Evolutionary conservation across 2,888 invertebrate species (phyloP).

Genomic region (Ephialtes manifestator): DNA sequence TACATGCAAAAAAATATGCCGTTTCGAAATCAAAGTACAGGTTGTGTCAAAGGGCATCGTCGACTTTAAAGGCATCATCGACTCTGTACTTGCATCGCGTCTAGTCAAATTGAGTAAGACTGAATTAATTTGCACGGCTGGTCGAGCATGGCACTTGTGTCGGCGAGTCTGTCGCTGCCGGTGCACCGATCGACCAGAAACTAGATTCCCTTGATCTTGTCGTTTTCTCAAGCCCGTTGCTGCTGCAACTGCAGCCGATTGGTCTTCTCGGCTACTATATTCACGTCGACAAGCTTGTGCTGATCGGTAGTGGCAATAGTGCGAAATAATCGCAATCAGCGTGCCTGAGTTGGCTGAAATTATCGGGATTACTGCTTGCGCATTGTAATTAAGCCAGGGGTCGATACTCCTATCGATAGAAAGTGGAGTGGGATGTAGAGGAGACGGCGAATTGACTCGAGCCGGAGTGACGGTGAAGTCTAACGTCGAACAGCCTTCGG

Average conservation of each 20-base stretch:
- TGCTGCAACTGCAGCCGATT: constrained; percentile 6
- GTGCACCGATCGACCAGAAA: constrained; percentile 70
- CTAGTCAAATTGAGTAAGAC: constrained; percentile 65
- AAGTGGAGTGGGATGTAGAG: constrained; percentile 45
- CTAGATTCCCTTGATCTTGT: constrained; percentile 83
- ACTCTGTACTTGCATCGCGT: constrained; percentile 15
- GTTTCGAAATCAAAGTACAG: neutral
- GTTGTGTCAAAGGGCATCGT: neutral
- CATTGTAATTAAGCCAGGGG: constrained; percentile 62
- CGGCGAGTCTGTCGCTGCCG: constrained; percentile 53
- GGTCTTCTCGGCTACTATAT: constrained; percentile 41
- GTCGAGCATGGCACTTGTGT: constrained; percentile 66
- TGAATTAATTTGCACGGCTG: constrained; percentile 69
- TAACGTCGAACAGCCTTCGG: constrained; percentile 45
- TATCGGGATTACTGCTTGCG: constrained; percentile 34
- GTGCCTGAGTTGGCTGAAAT: constrained; percentile 43
- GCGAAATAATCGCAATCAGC: constrained; percentile 56
- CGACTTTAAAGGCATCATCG: constrained; percentile 47
- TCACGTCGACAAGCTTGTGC: constrained; percentile 10
- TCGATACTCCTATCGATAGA: constrained; percentile 59
- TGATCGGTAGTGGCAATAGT: neutral
- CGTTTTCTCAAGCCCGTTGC: constrained; percentile 63
- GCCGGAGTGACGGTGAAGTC: constrained; percentile 34
- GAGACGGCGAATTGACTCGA: constrained; percentile 23
- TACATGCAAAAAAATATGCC: neutral